Evolutionary conservation across 92 coral and sea anemone species (phyloP).

Genomic region (Palythoa grandiflora): DNA sequence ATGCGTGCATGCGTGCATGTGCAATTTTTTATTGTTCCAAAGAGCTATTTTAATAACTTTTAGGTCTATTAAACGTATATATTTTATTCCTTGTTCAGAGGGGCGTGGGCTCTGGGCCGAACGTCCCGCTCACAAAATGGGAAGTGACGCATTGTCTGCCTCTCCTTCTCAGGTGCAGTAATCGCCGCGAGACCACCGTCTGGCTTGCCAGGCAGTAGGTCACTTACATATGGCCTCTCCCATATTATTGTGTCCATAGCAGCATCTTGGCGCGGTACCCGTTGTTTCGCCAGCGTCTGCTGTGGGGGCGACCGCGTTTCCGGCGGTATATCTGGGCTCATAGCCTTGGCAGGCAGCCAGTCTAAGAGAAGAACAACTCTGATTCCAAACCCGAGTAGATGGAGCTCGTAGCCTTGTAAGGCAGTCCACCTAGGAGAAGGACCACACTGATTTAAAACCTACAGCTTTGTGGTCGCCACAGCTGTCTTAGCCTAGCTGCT

Average conservation of each 20-base stretch:
- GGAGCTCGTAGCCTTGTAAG: neutral
- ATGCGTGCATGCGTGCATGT: too few species aligned
- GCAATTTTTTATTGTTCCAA: too few species aligned
- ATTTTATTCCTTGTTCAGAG: neutral
- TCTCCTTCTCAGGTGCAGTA: neutral
- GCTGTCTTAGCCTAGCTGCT: neutral
- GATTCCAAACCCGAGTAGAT: neutral
- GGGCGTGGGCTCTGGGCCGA: neutral
- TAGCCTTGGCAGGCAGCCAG: constrained; percentile 3
- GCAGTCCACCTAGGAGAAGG: neutral
- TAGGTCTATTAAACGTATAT: too few species aligned
- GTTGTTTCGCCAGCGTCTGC: neutral
- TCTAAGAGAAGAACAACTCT: neutral
- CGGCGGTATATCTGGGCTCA: constrained; percentile 8
- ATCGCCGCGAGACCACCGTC: neutral
- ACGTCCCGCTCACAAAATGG: neutral
- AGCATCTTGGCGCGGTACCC: neutral
- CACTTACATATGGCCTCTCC: neutral
- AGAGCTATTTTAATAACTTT: too few species aligned
- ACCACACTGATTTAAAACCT: neutral
- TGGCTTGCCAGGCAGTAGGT: neutral
- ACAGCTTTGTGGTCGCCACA: constrained; percentile 11
- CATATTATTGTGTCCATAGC: neutral
- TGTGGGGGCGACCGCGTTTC: neutral
- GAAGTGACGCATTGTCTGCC: neutral